These are phyloP conservation scores for Galerucella pusilla DNA, from an alignment of 2,888 invertebrate genomes.

Conservation along the genomic window DNA sequence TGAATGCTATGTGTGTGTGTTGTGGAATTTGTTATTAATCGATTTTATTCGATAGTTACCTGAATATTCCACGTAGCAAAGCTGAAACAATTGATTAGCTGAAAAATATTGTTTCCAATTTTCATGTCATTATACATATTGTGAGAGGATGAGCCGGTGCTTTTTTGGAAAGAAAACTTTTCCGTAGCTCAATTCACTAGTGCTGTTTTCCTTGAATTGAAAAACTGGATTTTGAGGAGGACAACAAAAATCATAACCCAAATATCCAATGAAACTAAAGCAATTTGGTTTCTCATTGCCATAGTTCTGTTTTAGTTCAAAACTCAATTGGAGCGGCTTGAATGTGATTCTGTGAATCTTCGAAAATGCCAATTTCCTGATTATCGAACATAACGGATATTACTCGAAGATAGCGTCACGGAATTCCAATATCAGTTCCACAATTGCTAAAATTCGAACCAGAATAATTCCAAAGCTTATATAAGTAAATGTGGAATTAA, in stretches of 20 bases:
- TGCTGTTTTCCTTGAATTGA: no score
- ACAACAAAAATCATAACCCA: background rate
- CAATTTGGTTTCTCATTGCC: background rate
- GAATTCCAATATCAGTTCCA: conserved; percentile 12
- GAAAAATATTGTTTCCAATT: no score
- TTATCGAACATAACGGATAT: conserved; percentile 19
- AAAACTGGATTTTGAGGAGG: no score
- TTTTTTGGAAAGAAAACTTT: no score
- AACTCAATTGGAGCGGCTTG: conserved; percentile 1
- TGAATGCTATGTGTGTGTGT: no score
- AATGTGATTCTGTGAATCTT: conserved; percentile 9
- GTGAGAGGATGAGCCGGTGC: no score
- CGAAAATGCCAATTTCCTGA: conserved; percentile 17
- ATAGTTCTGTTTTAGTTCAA: background rate
- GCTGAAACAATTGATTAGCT: no score
- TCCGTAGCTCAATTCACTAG: no score
- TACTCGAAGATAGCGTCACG: conserved; percentile 16
- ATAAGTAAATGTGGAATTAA: background rate
- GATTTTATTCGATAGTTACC: no score
- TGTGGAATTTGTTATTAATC: no score
- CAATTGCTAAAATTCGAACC: conserved; percentile 1
- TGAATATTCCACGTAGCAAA: no score
- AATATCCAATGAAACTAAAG: background rate
- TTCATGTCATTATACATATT: no score
- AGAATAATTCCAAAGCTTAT: conserved; percentile 13